These are phyloP conservation scores for Ammodytes dubius DNA, from an alignment of 2,113 vertebrate species.

Conservation along the genomic window DNA sequence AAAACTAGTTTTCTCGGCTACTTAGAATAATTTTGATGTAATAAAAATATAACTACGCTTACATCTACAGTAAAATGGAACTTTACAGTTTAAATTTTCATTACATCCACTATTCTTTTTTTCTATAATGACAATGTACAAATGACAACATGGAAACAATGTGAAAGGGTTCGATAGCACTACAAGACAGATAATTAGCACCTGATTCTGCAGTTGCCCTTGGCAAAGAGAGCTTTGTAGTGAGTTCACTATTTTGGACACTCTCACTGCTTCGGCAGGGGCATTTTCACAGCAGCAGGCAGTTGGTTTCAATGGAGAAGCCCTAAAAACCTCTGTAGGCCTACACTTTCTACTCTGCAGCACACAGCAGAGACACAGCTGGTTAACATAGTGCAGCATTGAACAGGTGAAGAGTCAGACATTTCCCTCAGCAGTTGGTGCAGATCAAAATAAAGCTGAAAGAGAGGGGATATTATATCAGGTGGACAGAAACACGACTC, in stretches of 20 bases:
- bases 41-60: too few species aligned
- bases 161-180: too few species aligned
- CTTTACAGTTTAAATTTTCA: too few species aligned
- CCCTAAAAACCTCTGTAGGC: neutral
- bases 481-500: neutral
- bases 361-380: too few species aligned
- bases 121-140: too few species aligned
- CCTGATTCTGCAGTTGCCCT: too few species aligned
- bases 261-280: too few species aligned
- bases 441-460: neutral
- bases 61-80: neutral
- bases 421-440: neutral
- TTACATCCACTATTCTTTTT: neutral
- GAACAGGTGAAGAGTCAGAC: neutral
- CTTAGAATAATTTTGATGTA: neutral
- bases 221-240: too few species aligned
- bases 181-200: too few species aligned
- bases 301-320: neutral
- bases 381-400: neutral
- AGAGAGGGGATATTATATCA: neutral
- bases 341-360: neutral
- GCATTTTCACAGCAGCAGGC: neutral
- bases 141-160: too few species aligned
- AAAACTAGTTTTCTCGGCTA: neutral
- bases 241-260: too few species aligned